Conservation (phyloP, 2,113 vertebrate genomes). For the Megaceryle maxima region DNA sequence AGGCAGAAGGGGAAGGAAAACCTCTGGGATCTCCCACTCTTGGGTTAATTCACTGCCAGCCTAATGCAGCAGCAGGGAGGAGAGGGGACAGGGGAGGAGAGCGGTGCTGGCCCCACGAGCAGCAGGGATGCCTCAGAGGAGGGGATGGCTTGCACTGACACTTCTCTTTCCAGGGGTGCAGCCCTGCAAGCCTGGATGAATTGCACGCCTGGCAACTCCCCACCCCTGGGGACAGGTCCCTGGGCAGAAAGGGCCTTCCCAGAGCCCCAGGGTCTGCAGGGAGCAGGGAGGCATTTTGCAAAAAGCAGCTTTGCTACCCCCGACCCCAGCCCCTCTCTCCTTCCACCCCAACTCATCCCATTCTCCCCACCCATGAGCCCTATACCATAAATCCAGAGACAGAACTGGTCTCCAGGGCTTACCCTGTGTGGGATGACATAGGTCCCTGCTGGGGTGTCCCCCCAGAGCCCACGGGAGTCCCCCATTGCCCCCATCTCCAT, state of each 20-base stretch:
- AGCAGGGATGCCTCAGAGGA: background rate
- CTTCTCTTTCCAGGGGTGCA: background rate
- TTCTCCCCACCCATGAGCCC: background rate
- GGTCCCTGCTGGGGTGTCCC: background rate
- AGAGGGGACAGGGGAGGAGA: background rate
- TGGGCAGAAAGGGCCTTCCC: accelerated
- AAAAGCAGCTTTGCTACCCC: background rate
- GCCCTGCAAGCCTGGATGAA: background rate
- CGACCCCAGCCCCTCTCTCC: background rate
- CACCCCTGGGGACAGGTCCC: background rate
- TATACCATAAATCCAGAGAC: background rate
- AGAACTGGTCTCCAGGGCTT: background rate
- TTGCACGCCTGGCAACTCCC: background rate
- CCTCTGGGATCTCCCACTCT: background rate
- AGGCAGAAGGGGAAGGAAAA: background rate
- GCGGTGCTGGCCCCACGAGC: accelerated
- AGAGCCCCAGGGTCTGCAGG: background rate
- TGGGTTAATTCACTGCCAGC: no score
- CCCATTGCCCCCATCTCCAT: background rate
- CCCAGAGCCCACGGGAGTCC: background rate
- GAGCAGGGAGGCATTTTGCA: background rate
- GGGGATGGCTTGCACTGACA: background rate
- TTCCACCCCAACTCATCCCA: background rate
- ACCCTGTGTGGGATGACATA: background rate
- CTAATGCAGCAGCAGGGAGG: background rate